phyloP scores from a whole-genome alignment of 2,797 vertebrate genomes.

The Rousettus madagascariensis region DNA sequence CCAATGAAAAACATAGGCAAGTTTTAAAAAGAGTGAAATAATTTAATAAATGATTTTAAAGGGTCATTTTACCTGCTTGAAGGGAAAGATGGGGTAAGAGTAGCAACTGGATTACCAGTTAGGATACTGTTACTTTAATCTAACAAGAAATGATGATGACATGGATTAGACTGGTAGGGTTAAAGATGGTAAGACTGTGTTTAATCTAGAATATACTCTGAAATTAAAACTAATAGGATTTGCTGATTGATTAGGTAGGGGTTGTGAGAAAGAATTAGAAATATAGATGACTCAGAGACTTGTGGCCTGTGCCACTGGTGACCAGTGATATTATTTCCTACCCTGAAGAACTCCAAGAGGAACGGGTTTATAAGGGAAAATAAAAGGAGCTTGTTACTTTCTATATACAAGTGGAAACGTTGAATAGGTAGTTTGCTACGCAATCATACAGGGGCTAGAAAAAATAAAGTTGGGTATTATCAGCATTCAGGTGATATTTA shows the following conservation, averaged over 20 bases:
- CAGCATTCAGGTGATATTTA: background rate
- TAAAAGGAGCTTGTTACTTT: background rate
- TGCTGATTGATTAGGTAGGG: background rate
- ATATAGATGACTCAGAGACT: background rate
- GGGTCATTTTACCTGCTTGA: background rate
- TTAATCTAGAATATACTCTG: background rate
- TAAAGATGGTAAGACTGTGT: background rate
- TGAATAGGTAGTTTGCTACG: background rate
- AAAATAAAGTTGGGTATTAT: background rate
- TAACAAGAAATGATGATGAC: background rate
- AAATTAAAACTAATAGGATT: background rate
- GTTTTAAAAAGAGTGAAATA: background rate
- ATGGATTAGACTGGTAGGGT: background rate
- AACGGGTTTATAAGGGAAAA: background rate
- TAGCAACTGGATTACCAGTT: background rate
- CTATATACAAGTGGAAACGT: background rate
- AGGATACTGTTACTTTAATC: background rate
- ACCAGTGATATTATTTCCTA: background rate
- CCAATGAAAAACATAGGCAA: background rate
- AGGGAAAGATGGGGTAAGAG: background rate
- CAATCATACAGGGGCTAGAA: background rate
- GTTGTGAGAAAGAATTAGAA: background rate
- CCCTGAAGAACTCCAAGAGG: background rate
- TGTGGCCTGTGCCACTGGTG: background rate
- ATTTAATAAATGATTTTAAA: background rate